These are phyloP conservation scores for Acromyrmex charruanus DNA, from an alignment of 1,140 invertebrate genomes.

Conservation along the genomic window DNA sequence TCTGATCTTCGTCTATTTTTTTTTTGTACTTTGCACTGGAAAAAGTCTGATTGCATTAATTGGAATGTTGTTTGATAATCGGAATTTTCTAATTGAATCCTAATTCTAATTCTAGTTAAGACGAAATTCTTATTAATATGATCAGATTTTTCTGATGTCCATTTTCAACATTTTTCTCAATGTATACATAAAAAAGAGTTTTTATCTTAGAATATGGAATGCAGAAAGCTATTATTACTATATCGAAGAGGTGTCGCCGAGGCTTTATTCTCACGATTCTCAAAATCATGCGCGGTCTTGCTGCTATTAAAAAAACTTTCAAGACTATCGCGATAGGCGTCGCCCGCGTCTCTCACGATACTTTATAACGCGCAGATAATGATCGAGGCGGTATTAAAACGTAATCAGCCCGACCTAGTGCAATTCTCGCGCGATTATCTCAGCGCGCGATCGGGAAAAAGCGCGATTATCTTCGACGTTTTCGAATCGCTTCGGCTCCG, in stretches of 20 bases:
- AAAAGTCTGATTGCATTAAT: no score
- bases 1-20: background rate
- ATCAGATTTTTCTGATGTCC: no score
- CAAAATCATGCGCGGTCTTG: conserved; percentile 16
- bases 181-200: background rate
- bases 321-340: conserved; percentile 51
- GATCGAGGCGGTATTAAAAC: conserved; percentile 63
- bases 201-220: background rate
- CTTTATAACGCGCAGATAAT: conserved; percentile 50
- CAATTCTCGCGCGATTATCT: conserved; percentile 63
- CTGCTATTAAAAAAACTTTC: conserved; percentile 26
- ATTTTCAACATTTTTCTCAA: no score
- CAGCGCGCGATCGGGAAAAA: conserved; percentile 56
- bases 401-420: conserved; percentile 55
- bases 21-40: background rate
- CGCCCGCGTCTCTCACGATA: conserved; percentile 44
- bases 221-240: background rate
- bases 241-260: background rate
- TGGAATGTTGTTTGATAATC: no score
- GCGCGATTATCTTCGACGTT: conserved; percentile 57
- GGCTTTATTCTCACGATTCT: conserved; percentile 8
- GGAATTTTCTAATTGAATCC: no score
- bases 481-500: conserved; percentile 38
- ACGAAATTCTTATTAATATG: no score
- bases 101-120: no score